phyloP scores from a whole-genome alignment of 2,113 vertebrate genomes.

The Oreochromis aureus region DNA sequence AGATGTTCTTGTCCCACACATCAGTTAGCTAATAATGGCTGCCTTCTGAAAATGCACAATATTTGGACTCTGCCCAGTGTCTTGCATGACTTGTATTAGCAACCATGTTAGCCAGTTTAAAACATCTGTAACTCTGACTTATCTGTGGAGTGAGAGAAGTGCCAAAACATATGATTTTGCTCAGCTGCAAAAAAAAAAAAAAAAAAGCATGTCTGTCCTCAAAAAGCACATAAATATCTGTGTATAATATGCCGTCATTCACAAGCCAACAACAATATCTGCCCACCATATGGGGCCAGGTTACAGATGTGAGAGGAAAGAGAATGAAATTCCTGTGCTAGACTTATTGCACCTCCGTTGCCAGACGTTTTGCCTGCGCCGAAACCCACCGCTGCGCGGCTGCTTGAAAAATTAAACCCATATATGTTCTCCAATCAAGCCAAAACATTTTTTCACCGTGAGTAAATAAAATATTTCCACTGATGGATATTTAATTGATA shows the following conservation, averaged over 20 bases:
- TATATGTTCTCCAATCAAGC: background rate
- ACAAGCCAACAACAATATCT: conserved; percentile 72
- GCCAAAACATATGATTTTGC: conserved; percentile 61
- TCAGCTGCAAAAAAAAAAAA: background rate
- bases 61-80: conserved; percentile 35
- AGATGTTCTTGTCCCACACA: conserved; percentile 50
- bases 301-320: conserved; percentile 45
- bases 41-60: conserved; percentile 44
- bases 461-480: conserved; percentile 11
- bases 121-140: conserved; percentile 56
- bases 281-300: conserved; percentile 75
- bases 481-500: conserved; percentile 37
- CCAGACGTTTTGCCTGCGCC: conserved; percentile 32
- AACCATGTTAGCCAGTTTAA: conserved; percentile 46
- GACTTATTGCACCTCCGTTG: conserved; percentile 56
- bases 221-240: conserved; percentile 70
- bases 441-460: background rate
- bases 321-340: conserved; percentile 72
- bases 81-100: conserved; percentile 53
- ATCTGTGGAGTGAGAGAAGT: conserved; percentile 24
- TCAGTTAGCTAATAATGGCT: conserved; percentile 26
- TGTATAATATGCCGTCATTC: conserved; percentile 45
- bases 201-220: conserved; percentile 36
- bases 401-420: conserved; percentile 14
- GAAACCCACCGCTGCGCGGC: conserved; percentile 18